Percentiles rank a stretch among this genome's conserved stretches.
Conservation (phyloP, 2,888 invertebrate genomes). For the Melanotus villosus region DNA sequence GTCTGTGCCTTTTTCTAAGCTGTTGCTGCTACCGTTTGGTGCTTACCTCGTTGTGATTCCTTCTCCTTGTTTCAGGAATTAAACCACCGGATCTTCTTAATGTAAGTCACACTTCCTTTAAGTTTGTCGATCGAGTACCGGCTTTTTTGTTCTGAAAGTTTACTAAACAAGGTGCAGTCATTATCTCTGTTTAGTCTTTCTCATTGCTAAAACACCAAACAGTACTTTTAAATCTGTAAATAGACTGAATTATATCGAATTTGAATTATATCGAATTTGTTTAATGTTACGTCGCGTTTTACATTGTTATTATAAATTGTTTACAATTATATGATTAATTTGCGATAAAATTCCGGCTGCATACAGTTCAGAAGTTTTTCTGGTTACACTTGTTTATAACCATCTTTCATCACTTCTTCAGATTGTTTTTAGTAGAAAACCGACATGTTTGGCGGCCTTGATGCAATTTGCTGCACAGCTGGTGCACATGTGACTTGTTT, state of each 20-base stretch:
- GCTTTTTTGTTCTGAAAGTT: neutral
- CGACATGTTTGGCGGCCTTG: constrained; percentile 28
- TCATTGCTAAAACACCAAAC: too few species aligned
- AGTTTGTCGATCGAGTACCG: neutral
- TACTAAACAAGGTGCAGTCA: too few species aligned
- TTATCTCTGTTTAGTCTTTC: too few species aligned
- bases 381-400: neutral
- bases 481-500: constrained; percentile 34
- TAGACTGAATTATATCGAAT: too few species aligned
- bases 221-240: too few species aligned
- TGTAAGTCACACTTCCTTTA: neutral
- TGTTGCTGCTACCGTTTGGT: constrained; percentile 4
- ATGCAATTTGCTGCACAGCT: constrained; percentile 35
- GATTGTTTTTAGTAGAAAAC: constrained; percentile 7
- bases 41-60: neutral
- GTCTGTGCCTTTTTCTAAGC: constrained; percentile 2
- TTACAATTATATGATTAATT: neutral
- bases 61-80: neutral
- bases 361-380: neutral
- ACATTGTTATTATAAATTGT: neutral
- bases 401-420: neutral
- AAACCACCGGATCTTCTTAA: neutral
- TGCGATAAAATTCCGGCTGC: too few species aligned
- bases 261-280: too few species aligned
- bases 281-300: too few species aligned